A percentile compares a stretch with the other conserved stretches of the same genome.
Evolutionary conservation across 2,113 vertebrate genomes (phyloP).

Genomic region (Egretta garzetta): DNA sequence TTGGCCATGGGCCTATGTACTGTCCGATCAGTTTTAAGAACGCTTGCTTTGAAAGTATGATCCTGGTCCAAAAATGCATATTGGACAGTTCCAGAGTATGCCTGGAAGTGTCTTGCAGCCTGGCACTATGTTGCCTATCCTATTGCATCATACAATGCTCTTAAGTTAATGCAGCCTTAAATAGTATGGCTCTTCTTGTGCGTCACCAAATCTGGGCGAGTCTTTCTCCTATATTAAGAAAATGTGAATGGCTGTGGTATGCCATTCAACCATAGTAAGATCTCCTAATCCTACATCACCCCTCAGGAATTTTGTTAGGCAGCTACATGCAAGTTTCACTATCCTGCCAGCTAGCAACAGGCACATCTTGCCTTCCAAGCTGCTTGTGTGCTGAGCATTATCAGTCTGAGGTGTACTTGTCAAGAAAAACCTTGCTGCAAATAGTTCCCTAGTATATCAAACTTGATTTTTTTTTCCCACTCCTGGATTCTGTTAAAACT

Average conservation of each 20-base stretch:
- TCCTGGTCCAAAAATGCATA: not conserved
- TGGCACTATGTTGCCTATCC: not conserved
- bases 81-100: not conserved
- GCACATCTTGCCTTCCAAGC: not conserved
- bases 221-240: not conserved
- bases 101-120: not conserved
- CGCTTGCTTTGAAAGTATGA: not conserved
- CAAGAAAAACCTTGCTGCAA: not conserved
- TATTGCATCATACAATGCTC: not conserved
- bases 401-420: not conserved
- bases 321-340: not conserved
- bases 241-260: not conserved
- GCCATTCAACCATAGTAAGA: not conserved
- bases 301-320: not conserved
- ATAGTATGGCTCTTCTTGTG: not conserved
- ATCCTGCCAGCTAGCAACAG: not conserved
- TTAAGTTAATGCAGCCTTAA: not conserved
- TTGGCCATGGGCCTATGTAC: not conserved
- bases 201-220: rapidly evolving
- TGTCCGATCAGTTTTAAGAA: not conserved
- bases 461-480: not conserved
- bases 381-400: not conserved
- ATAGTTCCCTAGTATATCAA: not conserved
- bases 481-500: not conserved
- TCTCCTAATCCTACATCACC: not conserved